Percentiles rank a stretch among this genome's conserved stretches.
These are phyloP conservation scores for Watsonalla binaria DNA, from an alignment of 2,888 invertebrate genomes.

Conservation along the genomic window DNA sequence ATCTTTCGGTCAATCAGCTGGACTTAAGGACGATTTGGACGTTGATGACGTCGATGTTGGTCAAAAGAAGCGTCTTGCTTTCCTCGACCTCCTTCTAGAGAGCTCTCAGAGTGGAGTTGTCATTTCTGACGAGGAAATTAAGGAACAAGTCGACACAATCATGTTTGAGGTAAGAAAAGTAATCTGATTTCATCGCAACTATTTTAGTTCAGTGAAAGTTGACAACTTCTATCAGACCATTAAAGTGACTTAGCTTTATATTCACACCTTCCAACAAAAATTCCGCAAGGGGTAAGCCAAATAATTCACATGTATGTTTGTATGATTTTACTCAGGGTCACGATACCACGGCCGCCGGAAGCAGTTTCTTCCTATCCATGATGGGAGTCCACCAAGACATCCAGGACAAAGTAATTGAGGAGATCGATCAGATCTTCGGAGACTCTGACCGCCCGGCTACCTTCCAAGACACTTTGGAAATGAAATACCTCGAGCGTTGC, in stretches of 20 bases:
- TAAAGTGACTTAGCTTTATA: no score
- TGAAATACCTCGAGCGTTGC: constrained; percentile 90
- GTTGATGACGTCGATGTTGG: constrained; percentile 88
- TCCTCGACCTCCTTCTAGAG: constrained; percentile 91
- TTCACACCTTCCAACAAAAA: no score
- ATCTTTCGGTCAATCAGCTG: constrained; percentile 84
- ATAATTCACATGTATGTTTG: not conserved
- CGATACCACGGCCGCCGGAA: constrained; percentile 89
- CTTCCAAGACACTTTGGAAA: constrained; percentile 89
- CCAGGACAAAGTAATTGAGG: constrained; percentile 85
- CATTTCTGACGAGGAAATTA: constrained; percentile 87
- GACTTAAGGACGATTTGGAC: constrained; percentile 88
- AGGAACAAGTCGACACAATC: constrained; percentile 91
- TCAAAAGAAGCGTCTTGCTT: constrained; percentile 90
- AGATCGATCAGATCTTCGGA: constrained; percentile 86
- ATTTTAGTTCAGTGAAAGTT: no score
- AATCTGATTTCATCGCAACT: not conserved
- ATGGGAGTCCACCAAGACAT: constrained; percentile 86
- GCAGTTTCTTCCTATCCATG: constrained; percentile 88
- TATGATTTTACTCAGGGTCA: constrained; percentile 78
- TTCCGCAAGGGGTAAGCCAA: not conserved
- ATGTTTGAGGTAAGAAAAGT: constrained; percentile 85
- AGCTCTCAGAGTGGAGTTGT: constrained; percentile 85
- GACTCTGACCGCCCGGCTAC: constrained; percentile 86
- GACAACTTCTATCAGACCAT: no score